Base-by-base conservation (phyloP, 1,140 invertebrate species). In the Drosophila nigrodunni region DNA sequence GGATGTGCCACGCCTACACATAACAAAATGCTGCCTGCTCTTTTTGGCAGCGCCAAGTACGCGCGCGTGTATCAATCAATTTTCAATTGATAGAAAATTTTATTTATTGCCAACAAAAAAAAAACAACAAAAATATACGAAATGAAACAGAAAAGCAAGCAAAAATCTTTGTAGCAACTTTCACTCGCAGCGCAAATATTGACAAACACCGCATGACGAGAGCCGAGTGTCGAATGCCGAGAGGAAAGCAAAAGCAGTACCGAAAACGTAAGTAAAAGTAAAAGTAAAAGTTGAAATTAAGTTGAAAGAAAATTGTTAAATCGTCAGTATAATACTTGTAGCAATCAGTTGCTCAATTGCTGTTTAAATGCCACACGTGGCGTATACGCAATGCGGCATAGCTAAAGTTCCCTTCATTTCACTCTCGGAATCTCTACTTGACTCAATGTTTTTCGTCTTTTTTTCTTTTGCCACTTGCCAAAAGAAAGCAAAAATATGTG, bases 51-150 rank as follows among this genome's bases (percentile, higher is more conserved):
- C 21, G 21, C 62, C 43, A 72, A 77, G 74, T 66, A 72, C 60
- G 55, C 11, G 74, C 77, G 76, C 70, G 76, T 90, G 82, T 82
- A 90, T 82, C 87, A 90, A 90, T 90, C 87, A 90, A 90, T 90
- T 90, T 90, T 75, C 80, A 90, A 91, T 90, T 90, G 82, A 88
- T 90, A 90, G 80, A 73, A 68, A 89, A 78, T 76, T 80, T 70
- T 89, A 89, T 89, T 85, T 89, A 83, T 89, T 88, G 80, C 25
- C 62, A 65, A 70, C 65, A 57, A 66, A 74, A 21, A 50, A 61
- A 67, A 34, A 46, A 77, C 55, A 73, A 44, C 43, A 58, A 65
- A 46, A 68, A 18, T 34, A 58, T 9, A 21, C 58, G 55, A 41
- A 44, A 60, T 2, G 50, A 10, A 58, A 66, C 49, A 52, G 30